Evolutionary conservation across 2,797 vertebrate genomes (phyloP).

Genomic region (Sebastes oblongus): DNA sequence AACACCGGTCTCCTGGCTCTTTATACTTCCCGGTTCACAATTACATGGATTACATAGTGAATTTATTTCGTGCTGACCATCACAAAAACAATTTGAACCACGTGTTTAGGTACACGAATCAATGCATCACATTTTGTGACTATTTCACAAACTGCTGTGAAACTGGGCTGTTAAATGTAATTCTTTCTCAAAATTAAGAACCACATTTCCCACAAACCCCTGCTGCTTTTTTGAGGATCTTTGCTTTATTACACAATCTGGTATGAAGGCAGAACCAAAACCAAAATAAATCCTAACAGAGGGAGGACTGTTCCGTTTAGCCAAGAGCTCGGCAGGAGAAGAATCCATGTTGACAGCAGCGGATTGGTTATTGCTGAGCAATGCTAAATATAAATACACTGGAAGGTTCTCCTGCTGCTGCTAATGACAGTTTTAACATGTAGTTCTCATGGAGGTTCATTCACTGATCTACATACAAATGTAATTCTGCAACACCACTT

Average conservation of each 20-base stretch:
- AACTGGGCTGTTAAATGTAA: no score
- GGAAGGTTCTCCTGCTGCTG: neutral
- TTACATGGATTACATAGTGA: no score
- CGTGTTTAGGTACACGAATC: no score
- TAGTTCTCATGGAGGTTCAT: neutral
- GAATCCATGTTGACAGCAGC: slow-evolving; percentile 53
- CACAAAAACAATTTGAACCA: no score
- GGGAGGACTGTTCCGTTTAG: slow-evolving; percentile 31
- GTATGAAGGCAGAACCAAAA: slow-evolving; percentile 14
- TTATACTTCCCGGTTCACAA: no score
- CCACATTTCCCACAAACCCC: slow-evolving; percentile 7
- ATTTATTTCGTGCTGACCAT: no score
- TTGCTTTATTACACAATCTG: neutral
- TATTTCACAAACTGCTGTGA: no score
- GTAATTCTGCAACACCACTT: neutral
- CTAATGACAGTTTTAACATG: slow-evolving; percentile 17
- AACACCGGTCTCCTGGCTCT: no score
- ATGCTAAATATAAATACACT: slow-evolving; percentile 48
- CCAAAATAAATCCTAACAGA: slow-evolving; percentile 33
- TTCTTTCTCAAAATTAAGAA: neutral
- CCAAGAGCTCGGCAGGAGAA: slow-evolving; percentile 47
- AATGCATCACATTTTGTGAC: no score
- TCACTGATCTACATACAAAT: neutral
- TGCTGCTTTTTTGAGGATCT: neutral
- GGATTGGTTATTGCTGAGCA: slow-evolving; percentile 55